Percentiles rank a stretch among this genome's conserved stretches.
Conservation (phyloP, 2,888 invertebrate genomes). For the Chloromyia formosa region DNA sequence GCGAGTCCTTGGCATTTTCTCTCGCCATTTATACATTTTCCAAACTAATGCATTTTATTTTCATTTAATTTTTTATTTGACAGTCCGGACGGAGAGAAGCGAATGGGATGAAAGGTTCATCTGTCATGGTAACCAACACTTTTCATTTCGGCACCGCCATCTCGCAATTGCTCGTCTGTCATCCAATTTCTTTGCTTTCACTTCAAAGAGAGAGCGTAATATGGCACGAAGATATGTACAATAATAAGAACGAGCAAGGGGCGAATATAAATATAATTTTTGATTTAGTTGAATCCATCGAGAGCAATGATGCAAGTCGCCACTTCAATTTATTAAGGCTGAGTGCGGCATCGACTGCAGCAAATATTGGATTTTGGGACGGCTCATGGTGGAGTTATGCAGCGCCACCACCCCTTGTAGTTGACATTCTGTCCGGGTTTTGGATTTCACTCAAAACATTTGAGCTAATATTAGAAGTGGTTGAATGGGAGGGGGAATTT, state of each 20-base stretch:
- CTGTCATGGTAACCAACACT: slow-evolving; percentile 7
- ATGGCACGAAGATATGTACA: background rate
- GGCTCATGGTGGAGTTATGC: background rate
- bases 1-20: background rate
- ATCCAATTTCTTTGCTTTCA: slow-evolving; percentile 9
- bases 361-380: slow-evolving; percentile 22
- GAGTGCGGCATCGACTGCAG: slow-evolving; percentile 12
- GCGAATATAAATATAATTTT: slow-evolving; percentile 22
- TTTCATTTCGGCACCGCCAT: background rate
- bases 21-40: background rate
- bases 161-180: slow-evolving; percentile 17
- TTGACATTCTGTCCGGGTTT: background rate
- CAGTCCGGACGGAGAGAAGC: background rate
- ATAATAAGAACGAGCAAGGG: background rate
- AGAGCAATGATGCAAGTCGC: slow-evolving; percentile 39
- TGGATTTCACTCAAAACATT: slow-evolving; percentile 24
- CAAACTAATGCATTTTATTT: slow-evolving; percentile 13
- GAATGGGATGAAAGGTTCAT: background rate
- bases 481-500: slow-evolving; percentile 1
- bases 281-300: slow-evolving; percentile 33
- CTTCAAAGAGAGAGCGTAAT: slow-evolving; percentile 21
- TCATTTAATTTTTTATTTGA: slow-evolving; percentile 19
- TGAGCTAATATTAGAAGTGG: slow-evolving; percentile 33
- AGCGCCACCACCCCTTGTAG: slow-evolving; percentile 12
- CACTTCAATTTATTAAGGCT: slow-evolving; percentile 39